Evolutionary conservation across 2,797 vertebrate species (phyloP), one percentile per base, ranked within the genome.

Genomic region (Atherinosoma microstoma): DNA sequence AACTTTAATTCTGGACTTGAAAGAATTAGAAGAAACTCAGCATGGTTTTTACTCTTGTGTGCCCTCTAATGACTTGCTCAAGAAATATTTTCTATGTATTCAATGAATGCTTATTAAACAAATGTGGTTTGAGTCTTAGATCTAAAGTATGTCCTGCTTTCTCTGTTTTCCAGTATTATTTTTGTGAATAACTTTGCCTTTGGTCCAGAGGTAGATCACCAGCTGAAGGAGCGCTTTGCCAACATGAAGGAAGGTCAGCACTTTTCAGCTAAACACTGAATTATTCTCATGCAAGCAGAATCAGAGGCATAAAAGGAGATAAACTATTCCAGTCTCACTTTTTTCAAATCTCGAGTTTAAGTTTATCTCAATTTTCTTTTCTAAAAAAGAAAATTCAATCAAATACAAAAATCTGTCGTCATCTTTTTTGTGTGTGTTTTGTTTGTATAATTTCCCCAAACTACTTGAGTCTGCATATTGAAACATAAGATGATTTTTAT

Each of bases 111-210:
- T 6, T 42, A 51, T 10, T 18, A n/a, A 18, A 45, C 6, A 2
- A 47, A 47, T n/a, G 18, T 24, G n/a, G 8, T 51, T 10, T 51
- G 47, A 24, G n/a, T 3, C 47, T 3, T 11, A 36, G 4, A 66
- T 67, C 75, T 85, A 60, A 83, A 84, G 35, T 61, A 0, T 62
- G n/a, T 82, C 11, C 62, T 49, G 70, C 12, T 88, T 36, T 85
- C 20, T 90, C 90, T 93, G 64, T 91, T 58, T 90, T 91, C 1
- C 96, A 99, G 98, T 95, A 98, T 99, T 95, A 98, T 99, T 93
- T 99, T 99, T 97, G 98, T 99, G 95, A 99, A 99, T 96, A 99
- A 99, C 90, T 99, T 99, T 96, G 98, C 98, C 95, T 99, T 99
- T 91, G 98, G 98, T 93, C 98, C 98, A 87, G 98, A 99, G 92